Evolutionary conservation across 2,888 invertebrate species (phyloP), one percentile per base, ranked within the genome.

Genomic region (Agrypnus murinus): DNA sequence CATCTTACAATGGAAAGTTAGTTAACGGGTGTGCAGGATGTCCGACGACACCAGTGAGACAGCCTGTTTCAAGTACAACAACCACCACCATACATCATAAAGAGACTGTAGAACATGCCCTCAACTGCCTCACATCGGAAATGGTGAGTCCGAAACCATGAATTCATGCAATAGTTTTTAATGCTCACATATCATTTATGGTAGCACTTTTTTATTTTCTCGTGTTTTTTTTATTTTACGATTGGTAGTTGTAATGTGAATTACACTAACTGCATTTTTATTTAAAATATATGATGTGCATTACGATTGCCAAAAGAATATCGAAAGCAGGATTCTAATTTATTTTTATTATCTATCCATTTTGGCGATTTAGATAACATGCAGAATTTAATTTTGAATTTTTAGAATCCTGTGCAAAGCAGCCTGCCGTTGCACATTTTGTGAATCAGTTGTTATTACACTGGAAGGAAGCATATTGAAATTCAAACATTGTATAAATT

Each of bases 111-210:
- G 91, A 91, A 84, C 90, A 90, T 83, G 91, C 92, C 80, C 90
- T 94, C 83, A 93, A 93, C 86, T 93, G 92, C 86, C 91, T 94
- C 81, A 93, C 94, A 81, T 92, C 92, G 78, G 94, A 94, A 92
- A 93, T 94, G 93, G 93, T 94, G 87, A 92, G 92, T 90, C 81
- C 75, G 64, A 82, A 81, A 77, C 77, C 71, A 65, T 77, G 76
- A 73, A 64, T 71, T 65, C 43, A 72, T 46, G 45, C 58, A 34
- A 57, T 62, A 55, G 48, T 69, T 69, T n/a, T n/a, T 66, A 50
- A 48, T 48, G 58, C 66, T 66, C 48, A 69, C 60, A 31, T 69
- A 65, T 65, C 60, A 63, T 31, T 57, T 25, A 38, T 10, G 46
- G 40, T 40, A 12, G 40, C 40, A 40, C 40, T 12, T 2, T 40